Evolutionary conservation across 2,888 invertebrate species (phyloP).

Genomic region (Odontocolon sp.): DNA sequence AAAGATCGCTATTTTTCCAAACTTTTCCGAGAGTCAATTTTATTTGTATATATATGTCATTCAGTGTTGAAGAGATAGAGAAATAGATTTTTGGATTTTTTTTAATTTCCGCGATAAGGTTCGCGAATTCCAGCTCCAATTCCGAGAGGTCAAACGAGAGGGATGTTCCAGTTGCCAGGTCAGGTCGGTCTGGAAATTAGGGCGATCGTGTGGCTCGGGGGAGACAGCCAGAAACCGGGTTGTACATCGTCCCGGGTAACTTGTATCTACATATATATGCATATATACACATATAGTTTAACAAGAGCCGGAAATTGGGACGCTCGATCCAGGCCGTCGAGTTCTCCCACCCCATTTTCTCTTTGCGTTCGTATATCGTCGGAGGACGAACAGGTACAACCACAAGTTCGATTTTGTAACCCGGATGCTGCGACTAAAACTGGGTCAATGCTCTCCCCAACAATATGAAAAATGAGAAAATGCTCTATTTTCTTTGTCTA

Average conservation of each 20-base stretch:
- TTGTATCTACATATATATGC: conserved; percentile 65
- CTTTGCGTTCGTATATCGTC: conserved; percentile 22
- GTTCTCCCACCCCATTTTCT: conserved; percentile 18
- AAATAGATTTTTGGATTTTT: too few relatives aligned
- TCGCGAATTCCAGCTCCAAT: background rate
- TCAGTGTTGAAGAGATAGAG: too few relatives aligned
- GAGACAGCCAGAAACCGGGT: conserved; percentile 55
- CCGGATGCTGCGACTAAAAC: conserved; percentile 63
- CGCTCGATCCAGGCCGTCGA: conserved; percentile 78
- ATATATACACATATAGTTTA: background rate
- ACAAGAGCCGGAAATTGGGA: conserved; percentile 72
- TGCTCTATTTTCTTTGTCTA: background rate
- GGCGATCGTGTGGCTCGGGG: conserved; percentile 54
- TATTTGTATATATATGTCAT: too few relatives aligned
- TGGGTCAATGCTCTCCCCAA: conserved; percentile 74
- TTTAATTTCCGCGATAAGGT: too few relatives aligned
- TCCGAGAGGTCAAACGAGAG: conserved; percentile 33
- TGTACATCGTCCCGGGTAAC: conserved; percentile 68
- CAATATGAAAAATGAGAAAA: background rate
- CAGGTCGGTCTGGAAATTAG: conserved; percentile 61
- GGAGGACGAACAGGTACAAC: conserved; percentile 45
- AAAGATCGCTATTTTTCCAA: background rate
- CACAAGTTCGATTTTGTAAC: conserved; percentile 46
- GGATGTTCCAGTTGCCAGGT: conserved; percentile 33
- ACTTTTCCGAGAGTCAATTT: too few relatives aligned